Conservation (phyloP, 2,888 invertebrate species). For the Chaetoderma sp. region DNA sequence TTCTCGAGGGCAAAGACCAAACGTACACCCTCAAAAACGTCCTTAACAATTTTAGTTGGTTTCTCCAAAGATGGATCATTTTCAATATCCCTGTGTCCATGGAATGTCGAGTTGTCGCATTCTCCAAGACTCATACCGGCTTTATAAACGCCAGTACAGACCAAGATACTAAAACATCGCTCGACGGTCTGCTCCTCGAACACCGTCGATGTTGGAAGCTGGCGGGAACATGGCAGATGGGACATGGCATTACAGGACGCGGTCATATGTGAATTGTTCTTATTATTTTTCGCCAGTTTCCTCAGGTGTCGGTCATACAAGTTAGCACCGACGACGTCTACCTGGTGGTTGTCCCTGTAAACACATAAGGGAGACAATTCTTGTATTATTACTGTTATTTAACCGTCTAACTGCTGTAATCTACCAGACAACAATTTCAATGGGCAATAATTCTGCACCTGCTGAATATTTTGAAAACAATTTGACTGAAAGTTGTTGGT, state of each 20-base stretch:
- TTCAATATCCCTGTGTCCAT: constrained; percentile 65
- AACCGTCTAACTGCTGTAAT: too few species aligned
- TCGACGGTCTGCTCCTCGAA: constrained; percentile 61
- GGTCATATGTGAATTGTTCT: constrained; percentile 33
- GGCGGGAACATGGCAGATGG: constrained; percentile 53
- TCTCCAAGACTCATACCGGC: constrained; percentile 25
- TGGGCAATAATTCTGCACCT: too few species aligned
- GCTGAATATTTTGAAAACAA: too few species aligned
- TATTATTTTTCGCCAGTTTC: constrained; percentile 32
- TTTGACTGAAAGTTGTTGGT: too few species aligned
- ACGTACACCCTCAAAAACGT: constrained; percentile 62
- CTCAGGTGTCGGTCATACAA: constrained; percentile 64
- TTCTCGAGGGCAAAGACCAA: too few species aligned
- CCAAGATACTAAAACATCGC: constrained; percentile 58
- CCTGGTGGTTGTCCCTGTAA: constrained; percentile 67
- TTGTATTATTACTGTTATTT: background rate
- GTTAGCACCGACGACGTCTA: constrained; percentile 68
- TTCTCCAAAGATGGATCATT: constrained; percentile 56
- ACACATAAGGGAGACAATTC: too few species aligned
- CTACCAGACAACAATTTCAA: too few species aligned
- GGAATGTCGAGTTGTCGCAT: constrained; percentile 42
- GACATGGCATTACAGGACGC: constrained; percentile 18
- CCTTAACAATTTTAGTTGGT: constrained; percentile 56
- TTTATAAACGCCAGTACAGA: constrained; percentile 67
- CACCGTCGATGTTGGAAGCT: constrained; percentile 53